Evolutionary conservation across 1,140 invertebrate genomes (phyloP).

Genomic region (roundworm (Caenorhabditis elegans)): DNA sequence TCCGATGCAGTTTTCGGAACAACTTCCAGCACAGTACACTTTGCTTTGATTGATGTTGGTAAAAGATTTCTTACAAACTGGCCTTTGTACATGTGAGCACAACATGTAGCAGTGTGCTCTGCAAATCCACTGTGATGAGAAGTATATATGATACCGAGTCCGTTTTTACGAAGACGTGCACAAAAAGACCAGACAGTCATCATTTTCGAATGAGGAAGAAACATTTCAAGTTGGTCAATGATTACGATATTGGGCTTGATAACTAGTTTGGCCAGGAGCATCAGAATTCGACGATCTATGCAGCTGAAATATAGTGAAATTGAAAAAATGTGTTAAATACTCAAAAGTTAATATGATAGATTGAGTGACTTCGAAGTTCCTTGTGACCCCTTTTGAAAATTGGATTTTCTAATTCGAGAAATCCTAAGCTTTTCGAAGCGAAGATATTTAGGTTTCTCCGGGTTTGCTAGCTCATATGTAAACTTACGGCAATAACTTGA

Average conservation of each 20-base stretch:
- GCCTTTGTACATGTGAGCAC: background rate
- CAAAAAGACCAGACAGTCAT: background rate
- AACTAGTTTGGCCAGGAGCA: background rate
- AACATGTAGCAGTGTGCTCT: background rate
- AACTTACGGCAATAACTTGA: background rate
- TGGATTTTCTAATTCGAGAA: no score
- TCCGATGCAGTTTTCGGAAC: background rate
- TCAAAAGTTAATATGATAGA: no score
- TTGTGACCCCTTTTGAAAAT: no score
- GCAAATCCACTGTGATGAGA: background rate
- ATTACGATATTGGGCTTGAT: background rate
- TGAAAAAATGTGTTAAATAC: no score
- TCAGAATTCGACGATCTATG: background rate
- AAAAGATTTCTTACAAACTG: background rate
- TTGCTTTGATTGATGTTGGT: background rate
- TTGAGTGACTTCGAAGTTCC: no score
- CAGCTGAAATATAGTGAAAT: no score
- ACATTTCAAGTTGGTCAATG: slow-evolving; percentile 10
- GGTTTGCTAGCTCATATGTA: no score
- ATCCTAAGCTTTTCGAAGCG: no score
- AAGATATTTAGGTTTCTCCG: no score
- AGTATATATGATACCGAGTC: background rate
- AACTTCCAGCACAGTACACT: background rate
- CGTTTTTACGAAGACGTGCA: background rate
- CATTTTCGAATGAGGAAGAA: background rate